phyloP scores from a whole-genome alignment of 2,113 vertebrate species.

The Todiramphus chloris region DNA sequence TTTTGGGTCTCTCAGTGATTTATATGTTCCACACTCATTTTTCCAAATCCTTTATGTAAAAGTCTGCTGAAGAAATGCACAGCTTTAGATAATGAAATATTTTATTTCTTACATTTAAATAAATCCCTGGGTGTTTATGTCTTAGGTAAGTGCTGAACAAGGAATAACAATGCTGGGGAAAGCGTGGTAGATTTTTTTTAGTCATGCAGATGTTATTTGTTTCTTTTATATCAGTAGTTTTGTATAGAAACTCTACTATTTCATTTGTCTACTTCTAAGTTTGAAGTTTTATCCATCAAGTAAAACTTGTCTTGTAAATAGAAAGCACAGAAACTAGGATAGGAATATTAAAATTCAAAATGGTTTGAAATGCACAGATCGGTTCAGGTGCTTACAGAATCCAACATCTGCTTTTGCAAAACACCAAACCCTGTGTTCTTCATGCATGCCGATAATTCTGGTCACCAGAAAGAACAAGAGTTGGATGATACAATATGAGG shows the following conservation, averaged over 20 bases:
- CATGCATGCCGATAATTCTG: background rate
- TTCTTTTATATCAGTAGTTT: background rate
- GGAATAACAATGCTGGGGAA: background rate
- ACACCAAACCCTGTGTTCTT: background rate
- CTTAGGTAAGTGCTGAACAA: background rate
- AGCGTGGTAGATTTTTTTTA: background rate
- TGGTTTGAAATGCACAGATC: background rate
- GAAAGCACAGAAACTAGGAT: background rate
- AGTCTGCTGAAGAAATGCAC: background rate
- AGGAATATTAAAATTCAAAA: background rate
- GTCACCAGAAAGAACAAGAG: background rate
- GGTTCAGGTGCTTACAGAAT: background rate
- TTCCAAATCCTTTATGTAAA: background rate
- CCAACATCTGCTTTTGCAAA: background rate
- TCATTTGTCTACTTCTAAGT: background rate
- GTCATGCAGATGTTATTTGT: background rate
- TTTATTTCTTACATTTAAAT: background rate
- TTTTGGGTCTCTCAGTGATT: background rate
- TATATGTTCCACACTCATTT: background rate
- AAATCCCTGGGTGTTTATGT: background rate
- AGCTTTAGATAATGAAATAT: background rate
- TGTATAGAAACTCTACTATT: background rate
- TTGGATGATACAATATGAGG: background rate
- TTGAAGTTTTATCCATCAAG: background rate
- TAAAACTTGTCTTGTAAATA: background rate